Evolutionary conservation across 2,797 vertebrate species (phyloP).

Genomic region (Cheirogaleus major): DNA sequence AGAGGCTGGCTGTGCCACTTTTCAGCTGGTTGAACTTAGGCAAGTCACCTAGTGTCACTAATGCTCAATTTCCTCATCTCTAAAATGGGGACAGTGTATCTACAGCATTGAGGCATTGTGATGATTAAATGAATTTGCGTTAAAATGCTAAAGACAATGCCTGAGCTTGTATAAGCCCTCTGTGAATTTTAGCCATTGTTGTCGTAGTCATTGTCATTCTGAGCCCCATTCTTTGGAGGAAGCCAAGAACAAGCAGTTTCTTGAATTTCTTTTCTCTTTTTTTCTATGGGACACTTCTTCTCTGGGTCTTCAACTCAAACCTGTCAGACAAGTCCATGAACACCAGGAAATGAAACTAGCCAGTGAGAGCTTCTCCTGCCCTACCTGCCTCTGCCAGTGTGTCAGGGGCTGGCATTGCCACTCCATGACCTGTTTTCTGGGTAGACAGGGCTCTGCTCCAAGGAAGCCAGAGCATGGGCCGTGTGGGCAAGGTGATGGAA

Average conservation of each 20-base stretch:
- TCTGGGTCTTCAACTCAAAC: slow-evolving; percentile 37
- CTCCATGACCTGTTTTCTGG: background rate
- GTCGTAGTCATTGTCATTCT: background rate
- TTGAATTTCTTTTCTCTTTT: slow-evolving; percentile 31
- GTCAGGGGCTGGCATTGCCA: background rate
- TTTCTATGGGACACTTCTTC: background rate
- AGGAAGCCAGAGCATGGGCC: background rate
- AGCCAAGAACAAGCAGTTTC: background rate
- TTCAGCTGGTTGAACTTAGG: background rate
- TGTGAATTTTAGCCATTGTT: background rate
- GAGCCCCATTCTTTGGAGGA: background rate
- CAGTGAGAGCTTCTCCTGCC: background rate
- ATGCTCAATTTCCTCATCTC: background rate
- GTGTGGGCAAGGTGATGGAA: background rate
- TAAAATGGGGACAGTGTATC: background rate
- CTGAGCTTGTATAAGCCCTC: no score
- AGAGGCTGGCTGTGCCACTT: background rate
- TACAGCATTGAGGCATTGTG: background rate
- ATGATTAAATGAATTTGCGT: background rate
- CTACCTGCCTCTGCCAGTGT: background rate
- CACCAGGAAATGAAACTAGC: slow-evolving; percentile 35
- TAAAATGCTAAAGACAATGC: background rate
- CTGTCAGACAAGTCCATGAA: slow-evolving; percentile 4
- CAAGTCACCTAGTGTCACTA: background rate
- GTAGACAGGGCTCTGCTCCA: background rate